Evolutionary conservation across 2,113 vertebrate species (phyloP).

Genomic region (Prolemur simus): DNA sequence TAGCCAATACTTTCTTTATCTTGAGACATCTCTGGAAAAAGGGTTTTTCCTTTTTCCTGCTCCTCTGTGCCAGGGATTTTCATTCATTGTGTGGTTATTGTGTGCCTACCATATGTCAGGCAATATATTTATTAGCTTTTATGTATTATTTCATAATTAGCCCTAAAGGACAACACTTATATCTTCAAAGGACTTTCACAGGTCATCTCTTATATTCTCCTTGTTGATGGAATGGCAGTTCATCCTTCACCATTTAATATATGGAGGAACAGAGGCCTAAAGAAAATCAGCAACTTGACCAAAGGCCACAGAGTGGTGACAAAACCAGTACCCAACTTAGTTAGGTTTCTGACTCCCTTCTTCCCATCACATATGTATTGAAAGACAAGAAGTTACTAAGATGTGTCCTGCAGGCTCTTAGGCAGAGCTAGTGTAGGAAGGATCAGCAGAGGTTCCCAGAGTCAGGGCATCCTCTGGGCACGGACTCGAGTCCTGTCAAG

Average conservation of each 20-base stretch:
- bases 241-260: neutral
- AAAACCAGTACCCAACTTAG: neutral
- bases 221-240: neutral
- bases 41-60: neutral
- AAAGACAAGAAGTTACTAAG: neutral
- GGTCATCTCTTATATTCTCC: neutral
- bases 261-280: neutral
- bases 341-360: neutral
- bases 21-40: neutral
- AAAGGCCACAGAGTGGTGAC: neutral
- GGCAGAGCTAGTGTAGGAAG: neutral
- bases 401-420: neutral
- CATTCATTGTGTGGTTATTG: neutral
- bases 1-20: slow-evolving; percentile 2
- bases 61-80: neutral
- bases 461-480: no score
- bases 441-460: neutral
- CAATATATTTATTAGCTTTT: neutral
- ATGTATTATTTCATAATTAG: neutral
- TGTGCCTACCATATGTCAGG: neutral
- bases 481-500: neutral
- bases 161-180: neutral
- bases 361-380: neutral
- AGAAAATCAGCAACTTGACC: neutral
- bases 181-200: neutral